These are phyloP conservation scores for Bovichtus diacanthus DNA, from an alignment of 2,797 vertebrate genomes.

Conservation along the genomic window DNA sequence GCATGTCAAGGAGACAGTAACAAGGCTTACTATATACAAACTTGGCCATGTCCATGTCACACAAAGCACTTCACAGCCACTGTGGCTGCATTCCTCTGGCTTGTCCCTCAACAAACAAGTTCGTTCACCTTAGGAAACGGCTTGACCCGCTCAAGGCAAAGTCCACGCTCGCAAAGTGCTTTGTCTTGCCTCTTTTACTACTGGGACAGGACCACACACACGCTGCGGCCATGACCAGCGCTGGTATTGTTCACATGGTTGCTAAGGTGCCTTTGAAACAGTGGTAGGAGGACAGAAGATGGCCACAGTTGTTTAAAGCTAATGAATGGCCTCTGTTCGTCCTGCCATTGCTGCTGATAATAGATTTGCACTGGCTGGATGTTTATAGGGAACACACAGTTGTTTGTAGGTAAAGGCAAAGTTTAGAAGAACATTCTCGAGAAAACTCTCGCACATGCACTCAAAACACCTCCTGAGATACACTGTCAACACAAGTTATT, in stretches of 20 bases:
- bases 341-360: slow-evolving; percentile 40
- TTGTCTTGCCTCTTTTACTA: slow-evolving; percentile 69
- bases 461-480: slow-evolving; percentile 8
- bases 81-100: slow-evolving; percentile 59
- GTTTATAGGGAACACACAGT: slow-evolving; percentile 37
- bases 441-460: not conserved
- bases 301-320: slow-evolving; percentile 56
- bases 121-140: slow-evolving; percentile 55
- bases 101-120: slow-evolving; percentile 62
- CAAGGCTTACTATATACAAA: slow-evolving; percentile 49
- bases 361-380: slow-evolving; percentile 29
- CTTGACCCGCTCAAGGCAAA: slow-evolving; percentile 59
- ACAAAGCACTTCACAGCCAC: slow-evolving; percentile 49
- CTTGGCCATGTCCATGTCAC: slow-evolving; percentile 51
- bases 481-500: slow-evolving; percentile 6
- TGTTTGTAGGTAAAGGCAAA: slow-evolving; percentile 36
- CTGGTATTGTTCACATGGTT: slow-evolving; percentile 73
- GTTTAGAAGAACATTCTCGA: not conserved
- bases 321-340: slow-evolving; percentile 56
- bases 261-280: slow-evolving; percentile 65
- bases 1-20: slow-evolving; percentile 66
- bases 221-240: slow-evolving; percentile 43
- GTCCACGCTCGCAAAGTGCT: slow-evolving; percentile 50
- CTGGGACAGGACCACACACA: slow-evolving; percentile 76
- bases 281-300: slow-evolving; percentile 45